These are phyloP conservation scores for Coilia nasus DNA, from an alignment of 2,797 vertebrate species.

Conservation along the genomic window DNA sequence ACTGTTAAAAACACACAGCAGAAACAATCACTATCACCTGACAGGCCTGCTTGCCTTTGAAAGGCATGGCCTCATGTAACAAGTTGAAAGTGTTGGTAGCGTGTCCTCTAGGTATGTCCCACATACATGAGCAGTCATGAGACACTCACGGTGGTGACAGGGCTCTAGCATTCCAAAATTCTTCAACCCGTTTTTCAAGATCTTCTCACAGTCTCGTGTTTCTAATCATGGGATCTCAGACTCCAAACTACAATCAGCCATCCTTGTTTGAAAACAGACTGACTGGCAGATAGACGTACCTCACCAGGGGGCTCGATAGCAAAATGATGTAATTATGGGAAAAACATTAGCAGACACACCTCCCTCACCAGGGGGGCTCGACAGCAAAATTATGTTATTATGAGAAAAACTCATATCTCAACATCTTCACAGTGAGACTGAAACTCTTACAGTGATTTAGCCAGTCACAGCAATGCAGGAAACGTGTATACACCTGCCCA, in stretches of 20 bases:
- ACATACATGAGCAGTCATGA: conserved; percentile 26
- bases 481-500: not conserved
- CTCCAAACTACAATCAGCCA: not conserved
- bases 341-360: not conserved
- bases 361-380: not conserved
- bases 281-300: not conserved
- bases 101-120: conserved; percentile 33
- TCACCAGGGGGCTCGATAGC: not conserved
- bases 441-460: not conserved
- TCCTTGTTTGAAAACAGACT: not conserved
- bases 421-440: not conserved
- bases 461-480: not conserved
- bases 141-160: not conserved
- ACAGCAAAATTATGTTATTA: not conserved
- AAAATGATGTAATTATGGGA: not conserved
- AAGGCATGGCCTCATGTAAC: conserved; percentile 36
- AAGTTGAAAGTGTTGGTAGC: not conserved
- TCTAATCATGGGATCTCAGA: conserved; percentile 29
- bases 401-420: not conserved
- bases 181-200: conserved; percentile 65
- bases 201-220: conserved; percentile 25
- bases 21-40: conserved; percentile 48
- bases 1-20: not conserved
- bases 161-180: conserved; percentile 52
- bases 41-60: conserved; percentile 16